These are phyloP conservation scores for Meganola albula DNA, from an alignment of 2,888 invertebrate species.

Conservation along the genomic window DNA sequence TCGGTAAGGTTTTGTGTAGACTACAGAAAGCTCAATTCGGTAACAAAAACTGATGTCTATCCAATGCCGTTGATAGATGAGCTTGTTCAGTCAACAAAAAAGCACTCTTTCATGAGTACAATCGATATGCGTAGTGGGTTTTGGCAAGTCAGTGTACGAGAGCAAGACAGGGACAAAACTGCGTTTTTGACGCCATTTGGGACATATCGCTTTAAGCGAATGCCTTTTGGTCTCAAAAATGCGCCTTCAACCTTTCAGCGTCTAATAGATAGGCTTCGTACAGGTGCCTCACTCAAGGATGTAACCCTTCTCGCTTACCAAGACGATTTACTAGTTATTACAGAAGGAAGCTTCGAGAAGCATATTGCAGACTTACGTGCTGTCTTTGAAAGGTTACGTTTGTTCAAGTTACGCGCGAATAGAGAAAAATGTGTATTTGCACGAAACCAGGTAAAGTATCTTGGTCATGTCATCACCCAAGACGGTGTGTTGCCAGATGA, in stretches of 20 bases:
- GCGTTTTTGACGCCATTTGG: constrained; percentile 26
- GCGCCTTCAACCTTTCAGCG: constrained; percentile 45
- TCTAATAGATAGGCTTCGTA: constrained; percentile 29
- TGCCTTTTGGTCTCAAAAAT: constrained; percentile 47
- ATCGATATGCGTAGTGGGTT: constrained; percentile 27
- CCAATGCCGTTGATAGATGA: constrained; percentile 31
- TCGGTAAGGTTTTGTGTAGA: constrained; percentile 28
- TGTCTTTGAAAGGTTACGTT: not conserved
- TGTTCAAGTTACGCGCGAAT: constrained; percentile 9
- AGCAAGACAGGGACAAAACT: constrained; percentile 22
- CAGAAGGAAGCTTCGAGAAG: constrained; percentile 13
- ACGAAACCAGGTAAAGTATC: no score
- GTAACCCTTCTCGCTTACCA: constrained; percentile 31
- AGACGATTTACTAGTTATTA: constrained; percentile 26
- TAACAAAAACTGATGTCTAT: constrained; percentile 29
- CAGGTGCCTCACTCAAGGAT: constrained; percentile 10
- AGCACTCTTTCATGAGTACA: constrained; percentile 23
- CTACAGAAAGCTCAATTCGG: constrained; percentile 31
- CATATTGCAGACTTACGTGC: not conserved
- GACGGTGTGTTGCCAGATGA: no score
- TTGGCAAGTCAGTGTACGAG: constrained; percentile 24
- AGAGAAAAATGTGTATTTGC: constrained; percentile 12
- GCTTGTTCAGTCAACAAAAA: constrained; percentile 23
- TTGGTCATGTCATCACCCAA: no score
- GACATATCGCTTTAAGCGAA: constrained; percentile 36